These are phyloP conservation scores for Drosophila buzzatii DNA, from an alignment of 2,888 invertebrate species.

Conservation along the genomic window DNA sequence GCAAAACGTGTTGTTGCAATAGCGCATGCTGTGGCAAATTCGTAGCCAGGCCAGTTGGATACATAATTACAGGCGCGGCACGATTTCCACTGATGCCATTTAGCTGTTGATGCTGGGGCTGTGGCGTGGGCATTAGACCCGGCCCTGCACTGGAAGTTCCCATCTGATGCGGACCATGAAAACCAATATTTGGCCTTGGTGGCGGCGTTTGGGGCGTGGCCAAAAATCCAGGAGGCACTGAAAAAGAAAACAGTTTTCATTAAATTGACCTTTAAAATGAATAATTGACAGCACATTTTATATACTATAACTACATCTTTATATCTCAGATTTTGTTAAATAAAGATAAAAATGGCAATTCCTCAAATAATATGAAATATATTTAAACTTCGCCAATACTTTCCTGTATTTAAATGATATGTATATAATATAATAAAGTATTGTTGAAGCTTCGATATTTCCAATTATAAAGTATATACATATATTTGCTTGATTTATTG, in stretches of 20 bases:
- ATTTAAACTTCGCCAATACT: background rate
- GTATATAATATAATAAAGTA: background rate
- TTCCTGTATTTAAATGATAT: background rate
- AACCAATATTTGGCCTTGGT: constrained; percentile 68
- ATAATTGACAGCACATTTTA: too few relatives aligned
- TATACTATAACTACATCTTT: too few relatives aligned
- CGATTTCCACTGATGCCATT: constrained; percentile 74
- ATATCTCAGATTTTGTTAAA: too few relatives aligned
- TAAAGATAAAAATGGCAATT: background rate
- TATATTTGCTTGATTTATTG: background rate
- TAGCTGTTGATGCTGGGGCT: constrained; percentile 53
- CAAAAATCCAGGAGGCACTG: constrained; percentile 78
- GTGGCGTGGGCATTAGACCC: constrained; percentile 66
- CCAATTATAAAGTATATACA: background rate
- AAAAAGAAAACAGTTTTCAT: constrained; percentile 20
- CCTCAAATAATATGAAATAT: background rate
- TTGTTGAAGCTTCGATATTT: background rate
- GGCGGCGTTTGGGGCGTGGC: constrained; percentile 67
- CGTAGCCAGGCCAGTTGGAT: constrained; percentile 68
- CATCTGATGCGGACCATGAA: constrained; percentile 62
- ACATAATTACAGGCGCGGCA: constrained; percentile 83
- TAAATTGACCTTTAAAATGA: background rate
- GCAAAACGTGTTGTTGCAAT: constrained; percentile 70
- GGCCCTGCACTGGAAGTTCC: constrained; percentile 39
- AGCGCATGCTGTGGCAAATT: constrained; percentile 81